Base-by-base conservation (phyloP, 1,140 invertebrate genomes). In the Macrocentrus cingulum region DNA sequence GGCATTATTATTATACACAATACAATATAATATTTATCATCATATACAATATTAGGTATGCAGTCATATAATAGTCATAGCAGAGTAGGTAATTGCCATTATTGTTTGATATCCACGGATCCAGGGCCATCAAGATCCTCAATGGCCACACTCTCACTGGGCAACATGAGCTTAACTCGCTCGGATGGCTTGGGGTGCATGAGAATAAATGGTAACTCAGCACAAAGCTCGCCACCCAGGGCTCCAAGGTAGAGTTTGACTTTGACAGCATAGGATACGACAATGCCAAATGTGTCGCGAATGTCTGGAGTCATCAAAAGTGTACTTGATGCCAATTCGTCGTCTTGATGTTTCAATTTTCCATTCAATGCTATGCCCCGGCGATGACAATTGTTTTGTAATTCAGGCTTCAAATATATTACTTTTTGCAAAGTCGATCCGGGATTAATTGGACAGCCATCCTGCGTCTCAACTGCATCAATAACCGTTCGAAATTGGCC, bases 401-500 rank as follows among this genome's bases (percentile, higher is more conserved):
- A 69, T 15, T 88, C 80, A 1, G 96, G 96, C 50, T 86, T 86
- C 63, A 98, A 77, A 66, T 93, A 90, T 59, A 97, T 86, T 6
- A 97, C 87, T 81, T 97, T 98, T 71, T 97, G 95, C 64, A 97
- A 75, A 48, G 84, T 92, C 19, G 93, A 96, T 2, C 96, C 95
- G 0, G 97, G 95, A 69, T 92, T 91, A 54, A 99, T 88, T 0
- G 96, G 96, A 74, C 96, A 98, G 0, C 97, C 94, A 83, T 86
- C 95, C 88, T 94, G 91, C 19, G 92, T 96, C 81, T 99, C 96
- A 34, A 96, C 79, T 56, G 90, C 89, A 32, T 95, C 94, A 29
- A 99, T 95, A 3, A 92, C 88, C 62, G 95, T 95, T 50, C 96
- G 86, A 75, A 98, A 99, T 75, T 97, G 95, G n/a, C 97, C 97